These are phyloP conservation scores for Eucriotettix oculatus DNA, from an alignment of 2,888 invertebrate genomes.

Conservation along the genomic window DNA sequence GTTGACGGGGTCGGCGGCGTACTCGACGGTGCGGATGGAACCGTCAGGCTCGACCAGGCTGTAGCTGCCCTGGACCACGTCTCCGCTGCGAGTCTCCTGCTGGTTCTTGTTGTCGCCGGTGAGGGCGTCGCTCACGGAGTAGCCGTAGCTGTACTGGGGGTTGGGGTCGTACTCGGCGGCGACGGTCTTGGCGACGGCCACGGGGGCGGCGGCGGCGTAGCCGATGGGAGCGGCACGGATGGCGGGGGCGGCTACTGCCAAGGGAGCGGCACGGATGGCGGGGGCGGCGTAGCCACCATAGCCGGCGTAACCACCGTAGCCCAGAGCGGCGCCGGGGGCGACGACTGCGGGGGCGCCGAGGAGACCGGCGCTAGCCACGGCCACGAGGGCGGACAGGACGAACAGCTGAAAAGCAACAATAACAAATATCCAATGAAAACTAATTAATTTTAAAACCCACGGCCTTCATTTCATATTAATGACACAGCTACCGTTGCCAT, in stretches of 20 bases:
- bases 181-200: not conserved
- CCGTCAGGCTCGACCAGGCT: not conserved
- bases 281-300: not conserved
- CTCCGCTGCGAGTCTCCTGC: not conserved
- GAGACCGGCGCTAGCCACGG: slow-evolving; percentile 11
- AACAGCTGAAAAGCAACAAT: slow-evolving; percentile 7
- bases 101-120: not conserved
- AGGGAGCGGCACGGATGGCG: not conserved
- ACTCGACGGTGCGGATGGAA: not conserved
- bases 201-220: not conserved
- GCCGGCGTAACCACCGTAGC: not conserved
- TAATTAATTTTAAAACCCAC: no score
- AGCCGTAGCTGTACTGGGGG: not conserved
- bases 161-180: not conserved
- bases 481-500: no score
- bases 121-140: not conserved
- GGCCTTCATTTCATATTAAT: no score
- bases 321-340: slow-evolving; percentile 6
- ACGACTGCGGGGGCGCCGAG: slow-evolving; percentile 9
- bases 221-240: not conserved
- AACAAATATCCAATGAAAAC: no score
- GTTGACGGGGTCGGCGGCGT: not conserved
- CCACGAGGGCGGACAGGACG: slow-evolving; percentile 12
- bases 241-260: not conserved
- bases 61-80: not conserved